Evolutionary conservation across 2,888 invertebrate species (phyloP).

Genomic region (Tanypteryx hageni): DNA sequence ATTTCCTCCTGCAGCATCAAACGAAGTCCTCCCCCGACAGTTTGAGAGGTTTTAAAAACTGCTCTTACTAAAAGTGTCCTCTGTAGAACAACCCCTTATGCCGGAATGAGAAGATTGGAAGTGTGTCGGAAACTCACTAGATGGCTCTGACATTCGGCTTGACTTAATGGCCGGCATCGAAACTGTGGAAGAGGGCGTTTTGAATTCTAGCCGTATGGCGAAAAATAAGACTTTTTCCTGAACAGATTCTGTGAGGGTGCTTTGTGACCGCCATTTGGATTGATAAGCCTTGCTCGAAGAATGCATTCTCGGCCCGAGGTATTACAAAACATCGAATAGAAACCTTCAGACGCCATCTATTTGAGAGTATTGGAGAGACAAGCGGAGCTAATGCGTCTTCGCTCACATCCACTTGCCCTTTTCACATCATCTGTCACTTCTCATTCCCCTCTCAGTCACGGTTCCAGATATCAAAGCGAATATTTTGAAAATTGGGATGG

Average conservation of each 20-base stretch:
- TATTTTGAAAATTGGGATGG: neutral
- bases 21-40: too few relatives aligned
- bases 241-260: neutral
- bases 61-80: too few relatives aligned
- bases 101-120: too few relatives aligned
- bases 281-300: neutral
- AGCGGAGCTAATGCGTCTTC: neutral
- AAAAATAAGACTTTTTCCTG: neutral
- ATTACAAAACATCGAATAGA: conserved; percentile 4
- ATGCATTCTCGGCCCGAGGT: neutral
- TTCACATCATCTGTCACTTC: neutral
- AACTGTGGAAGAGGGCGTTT: neutral
- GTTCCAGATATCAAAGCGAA: neutral
- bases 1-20: too few relatives aligned
- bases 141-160: neutral
- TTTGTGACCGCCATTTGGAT: neutral
- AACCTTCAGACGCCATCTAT: neutral
- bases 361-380: neutral
- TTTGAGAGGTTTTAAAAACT: too few relatives aligned
- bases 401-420: neutral
- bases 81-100: too few relatives aligned
- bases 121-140: neutral
- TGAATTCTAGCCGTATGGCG: neutral
- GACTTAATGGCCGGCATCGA: conserved; percentile 7
- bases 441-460: neutral